phyloP scores from a whole-genome alignment of 2,113 vertebrate species.

The Percina caprodes region DNA sequence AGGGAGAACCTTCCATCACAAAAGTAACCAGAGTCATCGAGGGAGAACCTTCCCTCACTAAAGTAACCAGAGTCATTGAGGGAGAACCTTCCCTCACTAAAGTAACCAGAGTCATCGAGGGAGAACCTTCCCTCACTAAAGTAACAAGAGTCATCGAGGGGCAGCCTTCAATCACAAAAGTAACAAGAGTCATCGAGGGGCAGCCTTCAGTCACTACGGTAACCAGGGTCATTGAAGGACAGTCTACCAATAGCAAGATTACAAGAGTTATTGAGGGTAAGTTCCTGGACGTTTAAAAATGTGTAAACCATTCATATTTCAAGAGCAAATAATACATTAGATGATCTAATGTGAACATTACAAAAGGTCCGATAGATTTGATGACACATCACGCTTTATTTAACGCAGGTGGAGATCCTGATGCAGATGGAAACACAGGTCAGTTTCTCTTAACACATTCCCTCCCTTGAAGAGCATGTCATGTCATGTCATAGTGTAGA shows the following conservation, averaged over 20 bases:
- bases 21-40: slow-evolving; percentile 54
- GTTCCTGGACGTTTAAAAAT: not conserved
- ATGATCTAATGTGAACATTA: not conserved
- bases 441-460: slow-evolving; percentile 41
- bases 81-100: slow-evolving; percentile 10
- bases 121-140: not conserved
- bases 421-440: slow-evolving; percentile 68
- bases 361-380: not conserved
- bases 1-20: not conserved
- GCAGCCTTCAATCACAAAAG: not conserved
- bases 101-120: slow-evolving; percentile 13
- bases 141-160: slow-evolving; percentile 51
- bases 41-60: not conserved
- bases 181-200: slow-evolving; percentile 54
- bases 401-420: slow-evolving; percentile 59
- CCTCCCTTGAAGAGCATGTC: not conserved
- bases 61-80: slow-evolving; percentile 51
- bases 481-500: not conserved
- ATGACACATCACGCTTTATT: not conserved
- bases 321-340: not conserved
- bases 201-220: slow-evolving; percentile 16
- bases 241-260: slow-evolving; percentile 39
- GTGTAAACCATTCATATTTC: not conserved
- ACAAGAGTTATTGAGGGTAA: slow-evolving; percentile 69
- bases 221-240: slow-evolving; percentile 9